Percentiles rank a stretch among this genome's conserved stretches.
Conservation (phyloP, 2,113 vertebrate genomes). For the Seriola aureovittata region DNA sequence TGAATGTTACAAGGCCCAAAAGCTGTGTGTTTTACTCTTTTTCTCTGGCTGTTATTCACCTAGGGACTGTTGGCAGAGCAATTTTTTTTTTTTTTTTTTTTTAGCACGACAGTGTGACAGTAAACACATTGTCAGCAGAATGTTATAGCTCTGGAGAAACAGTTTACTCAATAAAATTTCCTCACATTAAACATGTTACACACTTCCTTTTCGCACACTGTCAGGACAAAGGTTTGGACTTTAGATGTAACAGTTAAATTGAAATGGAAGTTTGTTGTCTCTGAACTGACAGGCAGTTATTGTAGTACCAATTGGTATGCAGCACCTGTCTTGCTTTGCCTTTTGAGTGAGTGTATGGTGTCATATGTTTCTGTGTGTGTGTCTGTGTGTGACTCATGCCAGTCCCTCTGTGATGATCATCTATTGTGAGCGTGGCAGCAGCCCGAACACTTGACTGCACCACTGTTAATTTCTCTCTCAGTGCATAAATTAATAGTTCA, state of each 20-base stretch:
- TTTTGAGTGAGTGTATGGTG: conserved; percentile 28
- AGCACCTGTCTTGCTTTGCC: conserved; percentile 29
- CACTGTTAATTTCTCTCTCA: conserved; percentile 82
- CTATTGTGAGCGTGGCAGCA: conserved; percentile 64
- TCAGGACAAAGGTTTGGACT: conserved; percentile 28
- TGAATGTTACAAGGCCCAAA: not conserved
- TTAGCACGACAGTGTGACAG: conserved; percentile 7
- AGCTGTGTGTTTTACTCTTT: not conserved
- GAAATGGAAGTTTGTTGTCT: conserved; percentile 49
- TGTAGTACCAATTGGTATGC: conserved; percentile 42
- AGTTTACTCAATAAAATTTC: conserved; percentile 49
- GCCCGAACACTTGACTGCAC: conserved; percentile 81
- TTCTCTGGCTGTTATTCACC: conserved; percentile 11
- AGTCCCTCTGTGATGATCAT: conserved; percentile 72
- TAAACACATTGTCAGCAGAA: conserved; percentile 39
- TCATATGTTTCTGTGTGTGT: conserved; percentile 30
- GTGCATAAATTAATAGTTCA: conserved; percentile 84
- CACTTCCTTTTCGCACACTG: conserved; percentile 34
- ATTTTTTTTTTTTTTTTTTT: not conserved
- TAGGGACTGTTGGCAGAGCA: not conserved
- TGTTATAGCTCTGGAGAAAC: conserved; percentile 23
- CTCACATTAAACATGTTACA: conserved; percentile 36
- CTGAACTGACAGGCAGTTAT: conserved; percentile 52
- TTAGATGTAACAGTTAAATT: conserved; percentile 57
- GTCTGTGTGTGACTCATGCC: conserved; percentile 42